phyloP scores from a whole-genome alignment of 2,113 vertebrate species.

The Cephalopholis sonnerati region DNA sequence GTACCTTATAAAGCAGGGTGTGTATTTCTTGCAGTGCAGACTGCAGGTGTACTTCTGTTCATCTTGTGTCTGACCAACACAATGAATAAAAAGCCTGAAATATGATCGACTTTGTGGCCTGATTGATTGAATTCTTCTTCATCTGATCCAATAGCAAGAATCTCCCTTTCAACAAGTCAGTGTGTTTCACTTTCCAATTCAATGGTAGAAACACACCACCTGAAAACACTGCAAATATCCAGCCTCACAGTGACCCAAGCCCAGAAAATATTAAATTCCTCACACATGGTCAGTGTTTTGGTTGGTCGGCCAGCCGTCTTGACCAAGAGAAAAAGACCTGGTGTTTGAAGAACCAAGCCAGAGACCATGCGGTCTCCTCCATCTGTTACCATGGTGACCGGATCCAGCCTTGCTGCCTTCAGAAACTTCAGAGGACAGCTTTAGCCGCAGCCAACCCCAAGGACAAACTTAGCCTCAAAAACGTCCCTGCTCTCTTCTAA shows the following conservation, averaged over 20 bases:
- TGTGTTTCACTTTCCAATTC: background rate
- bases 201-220: background rate
- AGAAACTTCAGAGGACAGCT: slow-evolving; percentile 35
- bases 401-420: slow-evolving; percentile 43
- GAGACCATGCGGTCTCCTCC: slow-evolving; percentile 25
- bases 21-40: background rate
- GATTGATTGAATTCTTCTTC: background rate
- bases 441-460: slow-evolving; percentile 16
- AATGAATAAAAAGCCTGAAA: background rate
- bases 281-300: background rate
- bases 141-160: background rate
- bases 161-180: background rate
- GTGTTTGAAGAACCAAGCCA: slow-evolving; percentile 45
- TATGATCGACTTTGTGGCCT: background rate
- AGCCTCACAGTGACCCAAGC: background rate
- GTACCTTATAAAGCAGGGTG: background rate
- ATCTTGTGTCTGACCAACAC: background rate
- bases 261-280: background rate
- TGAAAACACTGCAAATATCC: background rate
- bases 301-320: background rate
- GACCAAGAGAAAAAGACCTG: slow-evolving; percentile 12
- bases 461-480: background rate
- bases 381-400: slow-evolving; percentile 59
- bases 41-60: background rate
- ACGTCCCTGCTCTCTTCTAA: background rate